Evolutionary conservation across 2,888 invertebrate species (phyloP).

Genomic region (Lysandra bellargus): DNA sequence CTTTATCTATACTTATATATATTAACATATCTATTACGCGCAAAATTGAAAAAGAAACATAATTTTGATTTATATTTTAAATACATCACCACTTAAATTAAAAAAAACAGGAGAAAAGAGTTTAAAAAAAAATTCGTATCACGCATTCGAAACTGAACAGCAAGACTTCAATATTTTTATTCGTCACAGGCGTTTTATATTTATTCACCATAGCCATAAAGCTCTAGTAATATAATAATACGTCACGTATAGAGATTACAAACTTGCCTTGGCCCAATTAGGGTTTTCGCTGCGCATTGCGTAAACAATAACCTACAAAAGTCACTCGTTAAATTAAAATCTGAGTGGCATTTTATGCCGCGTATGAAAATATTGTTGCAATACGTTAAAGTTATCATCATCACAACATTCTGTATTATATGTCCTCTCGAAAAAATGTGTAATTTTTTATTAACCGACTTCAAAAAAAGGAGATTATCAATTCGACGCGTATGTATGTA

Average conservation of each 20-base stretch:
- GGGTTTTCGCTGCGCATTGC: slow-evolving; percentile 1
- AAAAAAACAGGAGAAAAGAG: too few species aligned
- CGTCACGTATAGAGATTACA: slow-evolving; percentile 21
- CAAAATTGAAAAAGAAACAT: too few species aligned
- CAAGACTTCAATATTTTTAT: neutral
- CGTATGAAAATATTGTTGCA: neutral
- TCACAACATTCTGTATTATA: neutral
- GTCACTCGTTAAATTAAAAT: slow-evolving; percentile 15
- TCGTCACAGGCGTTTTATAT: neutral
- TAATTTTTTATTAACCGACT: too few species aligned
- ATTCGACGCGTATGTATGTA: too few species aligned
- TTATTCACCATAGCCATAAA: neutral
- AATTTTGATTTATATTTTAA: too few species aligned
- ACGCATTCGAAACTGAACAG: too few species aligned
- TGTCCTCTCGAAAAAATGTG: neutral
- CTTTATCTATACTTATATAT: too few species aligned
- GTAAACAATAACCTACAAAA: slow-evolving; percentile 21
- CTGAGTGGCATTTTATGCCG: neutral
- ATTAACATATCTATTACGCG: too few species aligned
- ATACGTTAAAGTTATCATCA: neutral
- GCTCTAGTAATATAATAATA: slow-evolving; percentile 8
- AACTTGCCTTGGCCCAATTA: slow-evolving; percentile 22
- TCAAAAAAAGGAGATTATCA: too few species aligned
- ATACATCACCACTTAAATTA: too few species aligned
- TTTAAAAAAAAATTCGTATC: too few species aligned